phyloP scores from a whole-genome alignment of 1,140 invertebrate species.

The Daktulosphaira vitifoliae region DNA sequence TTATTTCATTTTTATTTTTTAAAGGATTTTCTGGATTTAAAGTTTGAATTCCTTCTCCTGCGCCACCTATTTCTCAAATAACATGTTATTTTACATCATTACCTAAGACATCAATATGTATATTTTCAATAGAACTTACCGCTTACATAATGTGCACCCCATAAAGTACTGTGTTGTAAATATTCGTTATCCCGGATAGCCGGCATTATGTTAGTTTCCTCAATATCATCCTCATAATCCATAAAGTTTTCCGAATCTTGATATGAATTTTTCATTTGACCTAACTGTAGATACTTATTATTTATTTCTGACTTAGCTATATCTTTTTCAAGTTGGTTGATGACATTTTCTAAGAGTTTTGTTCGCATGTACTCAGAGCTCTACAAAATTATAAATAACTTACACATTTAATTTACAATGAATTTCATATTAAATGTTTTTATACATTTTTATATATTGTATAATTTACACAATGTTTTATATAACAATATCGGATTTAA shows the following conservation, averaged over 20 bases:
- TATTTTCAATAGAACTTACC: constrained; percentile 40
- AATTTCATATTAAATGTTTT: neutral
- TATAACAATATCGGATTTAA: neutral
- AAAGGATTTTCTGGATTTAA: constrained; percentile 51
- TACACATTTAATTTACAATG: too few species aligned
- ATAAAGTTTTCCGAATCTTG: neutral
- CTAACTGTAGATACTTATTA: neutral
- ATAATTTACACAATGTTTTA: too few species aligned
- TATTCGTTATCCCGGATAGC: constrained; percentile 83
- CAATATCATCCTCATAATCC: constrained; percentile 14
- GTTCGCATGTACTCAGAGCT: constrained; percentile 19
- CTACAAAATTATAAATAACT: too few species aligned
- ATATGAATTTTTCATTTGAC: neutral
- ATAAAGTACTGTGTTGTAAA: constrained; percentile 76
- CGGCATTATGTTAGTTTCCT: constrained; percentile 43
- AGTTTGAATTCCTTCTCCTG: constrained; percentile 62
- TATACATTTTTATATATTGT: neutral
- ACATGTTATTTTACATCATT: neutral
- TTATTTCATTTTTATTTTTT: constrained; percentile 64
- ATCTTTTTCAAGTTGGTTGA: constrained; percentile 12
- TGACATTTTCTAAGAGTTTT: constrained; percentile 19
- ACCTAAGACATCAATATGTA: too few species aligned
- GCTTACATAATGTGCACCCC: constrained; percentile 68
- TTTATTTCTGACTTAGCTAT: constrained; percentile 24
- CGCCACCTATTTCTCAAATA: constrained; percentile 50